Percentiles rank a stretch among this genome's conserved stretches.
phyloP scores from a whole-genome alignment of 2,113 vertebrate genomes.

The Cyphomyrus plagiostoma region DNA sequence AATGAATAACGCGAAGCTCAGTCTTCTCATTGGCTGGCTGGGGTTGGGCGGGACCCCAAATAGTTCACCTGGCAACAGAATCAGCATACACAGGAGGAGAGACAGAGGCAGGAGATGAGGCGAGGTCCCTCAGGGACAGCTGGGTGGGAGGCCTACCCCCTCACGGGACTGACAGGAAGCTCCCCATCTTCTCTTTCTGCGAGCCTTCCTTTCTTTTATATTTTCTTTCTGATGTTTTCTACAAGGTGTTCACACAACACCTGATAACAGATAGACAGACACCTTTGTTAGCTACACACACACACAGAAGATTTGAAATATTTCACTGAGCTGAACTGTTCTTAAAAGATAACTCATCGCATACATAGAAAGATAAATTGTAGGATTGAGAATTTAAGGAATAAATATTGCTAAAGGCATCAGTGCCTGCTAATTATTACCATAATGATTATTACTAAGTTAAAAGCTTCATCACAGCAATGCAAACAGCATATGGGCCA shows the following conservation, averaged over 20 bases:
- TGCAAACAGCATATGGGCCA: neutral
- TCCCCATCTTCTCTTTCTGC: neutral
- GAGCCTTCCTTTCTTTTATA: neutral
- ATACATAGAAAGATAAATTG: neutral
- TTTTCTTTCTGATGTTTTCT: neutral
- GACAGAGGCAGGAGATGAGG: neutral
- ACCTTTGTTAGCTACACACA: neutral
- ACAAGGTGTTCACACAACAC: neutral
- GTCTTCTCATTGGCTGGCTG: constrained; percentile 34
- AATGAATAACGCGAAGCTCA: neutral
- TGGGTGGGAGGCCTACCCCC: too few species aligned
- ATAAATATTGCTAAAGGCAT: neutral
- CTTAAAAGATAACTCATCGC: neutral
- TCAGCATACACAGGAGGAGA: neutral
- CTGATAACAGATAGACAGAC: neutral
- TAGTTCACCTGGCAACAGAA: constrained; percentile 1
- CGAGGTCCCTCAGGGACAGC: too few species aligned
- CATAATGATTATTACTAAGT: neutral
- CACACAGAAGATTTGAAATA: neutral
- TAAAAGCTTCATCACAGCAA: neutral
- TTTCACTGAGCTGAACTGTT: neutral
- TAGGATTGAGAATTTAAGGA: neutral
- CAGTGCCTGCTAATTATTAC: neutral
- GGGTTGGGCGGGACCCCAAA: neutral
- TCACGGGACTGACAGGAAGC: neutral